Evolutionary conservation across 1,140 invertebrate genomes (phyloP).

Genomic region (Chlorops oryzae): DNA sequence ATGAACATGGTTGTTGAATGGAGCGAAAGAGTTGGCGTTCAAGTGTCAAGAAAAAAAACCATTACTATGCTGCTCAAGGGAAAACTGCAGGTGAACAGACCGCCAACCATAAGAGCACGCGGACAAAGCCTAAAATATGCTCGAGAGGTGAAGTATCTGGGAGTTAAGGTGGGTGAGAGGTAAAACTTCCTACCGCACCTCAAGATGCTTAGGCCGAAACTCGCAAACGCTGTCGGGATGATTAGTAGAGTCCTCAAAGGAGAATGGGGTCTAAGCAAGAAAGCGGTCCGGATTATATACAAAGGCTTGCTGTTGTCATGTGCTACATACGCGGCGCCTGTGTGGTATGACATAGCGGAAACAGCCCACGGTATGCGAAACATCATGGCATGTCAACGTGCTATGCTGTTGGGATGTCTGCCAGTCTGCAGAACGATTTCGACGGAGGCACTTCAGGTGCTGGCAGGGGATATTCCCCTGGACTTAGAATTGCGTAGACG

Average conservation of each 20-base stretch:
- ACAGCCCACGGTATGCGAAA: not conserved
- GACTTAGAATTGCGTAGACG: too few relatives aligned
- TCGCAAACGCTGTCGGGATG: not conserved
- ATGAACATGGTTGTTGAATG: too few relatives aligned
- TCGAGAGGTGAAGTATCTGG: not conserved
- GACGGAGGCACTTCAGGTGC: slow-evolving; percentile 11
- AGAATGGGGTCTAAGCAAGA: slow-evolving; percentile 2
- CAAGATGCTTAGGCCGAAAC: not conserved
- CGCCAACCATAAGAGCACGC: not conserved
- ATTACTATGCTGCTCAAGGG: not conserved
- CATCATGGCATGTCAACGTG: slow-evolving; percentile 5
- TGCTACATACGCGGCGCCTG: too few relatives aligned
- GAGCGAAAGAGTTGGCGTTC: too few relatives aligned
- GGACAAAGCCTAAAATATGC: not conserved
- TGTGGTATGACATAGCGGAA: not conserved
- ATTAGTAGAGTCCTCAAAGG: not conserved
- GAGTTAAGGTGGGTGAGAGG: not conserved
- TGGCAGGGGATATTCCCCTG: slow-evolving; percentile 2
- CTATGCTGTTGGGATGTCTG: slow-evolving; percentile 8
- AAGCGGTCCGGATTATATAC: not conserved
- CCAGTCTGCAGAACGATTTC: slow-evolving; percentile 8
- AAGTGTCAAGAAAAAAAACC: not conserved
- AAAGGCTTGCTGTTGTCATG: not conserved
- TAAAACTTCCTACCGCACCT: not conserved
- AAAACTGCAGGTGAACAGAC: not conserved